Base-by-base conservation (phyloP, 2,888 invertebrate genomes). In the Zygothrica quintamaculata region DNA sequence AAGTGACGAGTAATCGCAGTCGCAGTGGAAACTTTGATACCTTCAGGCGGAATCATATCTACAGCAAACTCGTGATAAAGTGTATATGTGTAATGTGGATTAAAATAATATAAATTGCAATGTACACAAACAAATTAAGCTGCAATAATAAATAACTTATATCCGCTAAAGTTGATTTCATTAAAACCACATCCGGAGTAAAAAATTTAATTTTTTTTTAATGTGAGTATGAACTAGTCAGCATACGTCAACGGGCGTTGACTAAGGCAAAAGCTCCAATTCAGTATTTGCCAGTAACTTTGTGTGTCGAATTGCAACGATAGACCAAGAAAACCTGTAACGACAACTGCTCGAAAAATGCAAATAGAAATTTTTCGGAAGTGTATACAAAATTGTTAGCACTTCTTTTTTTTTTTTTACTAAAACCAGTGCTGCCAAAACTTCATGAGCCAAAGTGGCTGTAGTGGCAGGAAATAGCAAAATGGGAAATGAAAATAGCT, bases 1-100 rank as follows among this genome's bases (percentile, higher is more conserved):
- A 42, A 46, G 22, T 31, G 40, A 51, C 84, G 77, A 82, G 86
- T 82, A 58, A 46, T 73, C 60, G 34, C 74, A 81, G 64, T 86
- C 77, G 65, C 77, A 73, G 55, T 59, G 69, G 52, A 61, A 84
- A 46, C 72, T 68, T 76, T 66, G 66, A 67, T 64, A 61, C 61
- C 65, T 65, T 44, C 40, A 47, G 46, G 48, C 55, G 65, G 72
- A 48, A 55, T 34, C 22, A 43, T 50, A 39, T 11, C 26, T 15
- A 22, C 15, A 16, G 39, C 22, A 5, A 29, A 7, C 7, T 39
- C 47, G 56, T 11, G 9, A 48, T 13, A 33, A 26, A 46, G 6
- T 52, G 44, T 44, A 52, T 53, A 44, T 46, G 48, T 48, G 58
- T 50, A 22, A 31, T 50, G 57, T 57, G 53, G 64, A 50, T 37